These are phyloP conservation scores for Pagetopsis macropterus DNA, from an alignment of 2,797 vertebrate species.

Conservation along the genomic window DNA sequence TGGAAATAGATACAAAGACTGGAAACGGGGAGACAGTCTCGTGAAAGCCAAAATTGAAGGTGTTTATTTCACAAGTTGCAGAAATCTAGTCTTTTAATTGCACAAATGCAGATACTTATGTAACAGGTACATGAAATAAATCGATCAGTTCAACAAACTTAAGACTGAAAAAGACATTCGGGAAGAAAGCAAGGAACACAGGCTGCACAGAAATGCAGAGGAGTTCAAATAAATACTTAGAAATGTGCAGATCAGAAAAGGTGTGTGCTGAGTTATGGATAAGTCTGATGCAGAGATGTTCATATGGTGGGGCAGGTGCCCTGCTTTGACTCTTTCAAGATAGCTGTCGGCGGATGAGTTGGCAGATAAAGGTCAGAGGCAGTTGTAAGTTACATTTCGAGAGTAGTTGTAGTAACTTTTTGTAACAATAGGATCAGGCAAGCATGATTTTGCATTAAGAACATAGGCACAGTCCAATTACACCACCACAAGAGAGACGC, in stretches of 20 bases:
- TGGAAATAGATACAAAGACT: not conserved
- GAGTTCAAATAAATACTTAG: constrained; percentile 35
- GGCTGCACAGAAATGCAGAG: constrained; percentile 20
- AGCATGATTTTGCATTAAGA: not conserved
- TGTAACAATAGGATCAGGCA: not conserved
- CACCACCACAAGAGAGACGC: constrained; percentile 25
- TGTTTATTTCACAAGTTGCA: no score
- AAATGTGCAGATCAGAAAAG: constrained; percentile 39
- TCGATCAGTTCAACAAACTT: not conserved
- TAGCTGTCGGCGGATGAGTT: constrained; percentile 40
- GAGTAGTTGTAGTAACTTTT: constrained; percentile 18
- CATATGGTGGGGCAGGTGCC: constrained; percentile 48
- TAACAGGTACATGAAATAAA: not conserved
- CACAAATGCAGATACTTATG: no score
- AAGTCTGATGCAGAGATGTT: constrained; percentile 19
- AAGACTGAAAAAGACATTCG: not conserved
- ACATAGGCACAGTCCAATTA: constrained; percentile 18
- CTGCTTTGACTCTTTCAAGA: constrained; percentile 38
- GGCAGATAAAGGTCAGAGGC: constrained; percentile 57
- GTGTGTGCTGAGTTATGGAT: constrained; percentile 57
- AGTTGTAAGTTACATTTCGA: constrained; percentile 40
- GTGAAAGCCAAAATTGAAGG: no score
- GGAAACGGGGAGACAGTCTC: not conserved
- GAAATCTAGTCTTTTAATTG: not conserved
- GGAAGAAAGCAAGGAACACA: not conserved